phyloP scores from a whole-genome alignment of 2,888 invertebrate species.

The Melangyna quadrimaculata region DNA sequence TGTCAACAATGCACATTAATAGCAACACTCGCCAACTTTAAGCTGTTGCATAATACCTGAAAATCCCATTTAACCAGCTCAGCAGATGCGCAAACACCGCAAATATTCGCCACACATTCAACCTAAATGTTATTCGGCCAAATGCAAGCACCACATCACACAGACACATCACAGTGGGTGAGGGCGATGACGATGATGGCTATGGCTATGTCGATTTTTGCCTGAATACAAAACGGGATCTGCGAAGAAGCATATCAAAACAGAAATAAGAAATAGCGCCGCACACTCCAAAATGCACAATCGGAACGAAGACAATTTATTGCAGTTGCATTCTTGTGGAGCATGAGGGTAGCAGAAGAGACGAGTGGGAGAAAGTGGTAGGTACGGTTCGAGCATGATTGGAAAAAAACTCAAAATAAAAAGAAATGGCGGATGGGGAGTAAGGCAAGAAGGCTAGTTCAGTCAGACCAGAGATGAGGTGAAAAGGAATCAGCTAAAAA shows the following conservation, averaged over 20 bases:
- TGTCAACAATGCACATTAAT: background rate
- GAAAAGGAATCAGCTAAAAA: slow-evolving; percentile 68
- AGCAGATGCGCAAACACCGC: slow-evolving; percentile 61
- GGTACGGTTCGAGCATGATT: background rate
- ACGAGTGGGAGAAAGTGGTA: background rate
- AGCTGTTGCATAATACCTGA: slow-evolving; percentile 60
- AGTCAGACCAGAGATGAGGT: slow-evolving; percentile 27
- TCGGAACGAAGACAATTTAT: slow-evolving; percentile 28
- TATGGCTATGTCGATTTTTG: background rate
- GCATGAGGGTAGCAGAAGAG: background rate
- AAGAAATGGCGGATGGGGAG: slow-evolving; percentile 1
- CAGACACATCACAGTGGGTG: background rate
- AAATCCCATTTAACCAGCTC: slow-evolving; percentile 62
- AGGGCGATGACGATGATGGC: background rate
- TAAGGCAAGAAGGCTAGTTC: slow-evolving; percentile 22
- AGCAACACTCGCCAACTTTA: slow-evolving; percentile 40
- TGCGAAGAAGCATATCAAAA: slow-evolving; percentile 66
- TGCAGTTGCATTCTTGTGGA: slow-evolving; percentile 2
- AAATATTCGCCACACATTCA: slow-evolving; percentile 54
- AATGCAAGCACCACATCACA: background rate
- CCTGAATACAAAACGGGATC: slow-evolving; percentile 48
- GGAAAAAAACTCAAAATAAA: background rate
- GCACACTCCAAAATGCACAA: slow-evolving; percentile 47
- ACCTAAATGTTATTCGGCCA: slow-evolving; percentile 5
- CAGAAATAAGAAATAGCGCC: slow-evolving; percentile 68